Conservation (phyloP, 2,888 invertebrate species). For the Tigriopus californicus region DNA sequence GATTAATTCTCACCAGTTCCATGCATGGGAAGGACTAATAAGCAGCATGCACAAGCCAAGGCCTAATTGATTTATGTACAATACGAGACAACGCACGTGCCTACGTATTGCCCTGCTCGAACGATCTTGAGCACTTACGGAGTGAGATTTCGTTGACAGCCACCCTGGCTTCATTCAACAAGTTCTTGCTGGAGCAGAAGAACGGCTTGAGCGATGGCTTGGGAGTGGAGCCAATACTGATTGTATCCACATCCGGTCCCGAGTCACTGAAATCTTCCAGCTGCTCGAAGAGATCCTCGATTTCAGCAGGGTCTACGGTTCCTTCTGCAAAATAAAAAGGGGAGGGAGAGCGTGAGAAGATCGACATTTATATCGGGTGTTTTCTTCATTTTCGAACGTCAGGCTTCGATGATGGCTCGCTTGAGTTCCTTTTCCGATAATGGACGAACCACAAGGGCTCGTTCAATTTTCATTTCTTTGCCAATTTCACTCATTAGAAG, state of each 20-base stretch:
- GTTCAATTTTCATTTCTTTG: too few species aligned
- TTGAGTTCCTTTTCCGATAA: too few species aligned
- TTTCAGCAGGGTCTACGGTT: constrained; percentile 48
- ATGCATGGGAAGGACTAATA: too few species aligned
- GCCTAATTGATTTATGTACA: background rate
- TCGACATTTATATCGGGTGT: background rate
- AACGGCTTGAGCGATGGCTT: constrained; percentile 88
- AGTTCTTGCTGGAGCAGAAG: constrained; percentile 57
- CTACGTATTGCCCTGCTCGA: too few species aligned
- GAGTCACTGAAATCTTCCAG: constrained; percentile 88
- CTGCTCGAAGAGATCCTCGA: constrained; percentile 87
- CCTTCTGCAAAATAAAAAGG: constrained; percentile 34
- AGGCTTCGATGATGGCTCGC: too few species aligned
- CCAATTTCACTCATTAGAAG: too few species aligned
- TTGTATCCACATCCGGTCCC: constrained; percentile 69
- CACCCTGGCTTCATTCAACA: constrained; percentile 16
- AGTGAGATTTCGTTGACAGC: background rate
- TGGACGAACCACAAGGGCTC: too few species aligned
- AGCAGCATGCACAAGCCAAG: too few species aligned
- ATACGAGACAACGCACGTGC: too few species aligned
- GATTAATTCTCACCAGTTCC: too few species aligned
- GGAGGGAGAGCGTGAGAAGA: background rate
- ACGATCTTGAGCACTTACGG: background rate
- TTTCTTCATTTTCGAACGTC: too few species aligned
- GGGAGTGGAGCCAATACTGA: constrained; percentile 90